Evolutionary conservation across 2,797 vertebrate species (phyloP).

Genomic region (Enteromius paludinosus): DNA sequence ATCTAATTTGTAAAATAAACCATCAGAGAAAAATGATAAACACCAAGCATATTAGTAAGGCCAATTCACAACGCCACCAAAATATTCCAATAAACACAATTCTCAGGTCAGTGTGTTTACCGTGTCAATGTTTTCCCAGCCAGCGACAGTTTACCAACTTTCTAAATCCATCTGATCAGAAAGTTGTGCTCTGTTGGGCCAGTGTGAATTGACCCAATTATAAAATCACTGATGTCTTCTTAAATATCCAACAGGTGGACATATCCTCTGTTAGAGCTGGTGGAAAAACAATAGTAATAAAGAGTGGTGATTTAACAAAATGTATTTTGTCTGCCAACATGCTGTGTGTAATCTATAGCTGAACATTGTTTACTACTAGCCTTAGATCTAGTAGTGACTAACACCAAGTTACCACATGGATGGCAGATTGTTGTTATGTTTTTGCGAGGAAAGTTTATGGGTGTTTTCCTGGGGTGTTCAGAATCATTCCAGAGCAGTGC

Average conservation of each 20-base stretch:
- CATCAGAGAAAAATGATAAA: no score
- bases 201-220: not conserved
- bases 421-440: constrained; percentile 10
- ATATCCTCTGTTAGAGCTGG: not conserved
- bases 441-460: not conserved
- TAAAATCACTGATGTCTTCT: not conserved
- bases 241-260: not conserved
- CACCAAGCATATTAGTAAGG: no score
- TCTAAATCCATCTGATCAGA: not conserved
- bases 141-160: not conserved
- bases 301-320: not conserved
- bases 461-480: not conserved
- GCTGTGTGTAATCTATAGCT: not conserved
- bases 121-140: not conserved
- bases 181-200: not conserved
- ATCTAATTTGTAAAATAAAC: not conserved
- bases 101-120: not conserved
- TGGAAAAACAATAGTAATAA: not conserved
- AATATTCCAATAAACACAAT: not conserved
- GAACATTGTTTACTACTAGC: not conserved
- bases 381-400: not conserved
- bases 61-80: not conserved
- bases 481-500: constrained; percentile 47
- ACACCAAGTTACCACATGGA: not conserved
- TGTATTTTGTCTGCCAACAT: not conserved